Evolutionary conservation across 2,797 vertebrate species (phyloP), one percentile per base, ranked within the genome.

Genomic region (Scomberomorus guttatus): DNA sequence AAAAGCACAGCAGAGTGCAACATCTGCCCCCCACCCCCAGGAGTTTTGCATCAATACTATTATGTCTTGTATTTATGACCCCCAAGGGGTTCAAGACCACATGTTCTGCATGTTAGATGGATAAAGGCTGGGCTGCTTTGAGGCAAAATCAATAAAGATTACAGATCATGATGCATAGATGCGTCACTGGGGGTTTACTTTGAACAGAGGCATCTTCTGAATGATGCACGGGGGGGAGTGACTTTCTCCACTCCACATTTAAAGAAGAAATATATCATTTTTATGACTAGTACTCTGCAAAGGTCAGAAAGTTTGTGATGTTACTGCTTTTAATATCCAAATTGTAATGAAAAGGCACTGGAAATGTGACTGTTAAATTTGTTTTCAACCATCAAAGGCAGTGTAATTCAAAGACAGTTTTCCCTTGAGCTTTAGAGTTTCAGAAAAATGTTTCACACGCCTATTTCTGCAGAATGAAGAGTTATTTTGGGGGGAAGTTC

Each of bases 81-180:
- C 82, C 63, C n/a, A 1, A 24, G 80, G 82, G 80, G 42, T 56
- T 78, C 25, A 12, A 27, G 56, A 66, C 77, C 65, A 78, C 86
- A 87, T 90, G 89, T 87, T 83, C 68, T 83, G 70, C 84, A 85
- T 89, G 84, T 86, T n/a, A 13, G 56, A n/a, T 34, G 80, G 79
- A 71, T 82, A 29, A 80, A 77, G 62, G 80, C 74, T 4, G 32
- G 1, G 50, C 63, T 17, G 77, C 86, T 87, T 74, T 83, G 83
- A 86, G 80, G 73, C 11, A 52, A 89, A 90, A 92, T 92, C 92
- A 85, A 90, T 94, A 76, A 66, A 74, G 88, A 92, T 89, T 83
- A 86, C 79, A 88, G 80, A 80, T 87, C 70, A 61, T 84, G 87
- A 88, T 55, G 50, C 58, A 18, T 0, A 71, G 71, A 82, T 46